These are phyloP conservation scores for Lucilia sericata DNA, from an alignment of 1,140 invertebrate genomes.

Conservation along the genomic window DNA sequence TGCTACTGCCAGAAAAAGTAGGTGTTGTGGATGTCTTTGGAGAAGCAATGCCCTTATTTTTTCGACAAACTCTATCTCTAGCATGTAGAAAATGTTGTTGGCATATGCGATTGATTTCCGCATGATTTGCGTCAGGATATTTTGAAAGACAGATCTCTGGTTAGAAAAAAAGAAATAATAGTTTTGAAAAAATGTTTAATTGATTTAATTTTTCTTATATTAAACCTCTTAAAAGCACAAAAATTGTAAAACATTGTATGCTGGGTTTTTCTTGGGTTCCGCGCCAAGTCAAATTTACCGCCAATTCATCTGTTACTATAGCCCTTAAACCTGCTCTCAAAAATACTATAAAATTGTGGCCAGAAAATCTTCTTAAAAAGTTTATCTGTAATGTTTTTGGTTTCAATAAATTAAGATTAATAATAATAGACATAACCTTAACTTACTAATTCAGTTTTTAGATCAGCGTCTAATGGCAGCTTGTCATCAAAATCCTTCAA, in stretches of 20 bases:
- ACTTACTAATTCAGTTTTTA: background rate
- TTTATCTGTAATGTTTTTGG: background rate
- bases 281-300: background rate
- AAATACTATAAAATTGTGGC: background rate
- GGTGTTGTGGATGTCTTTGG: no score
- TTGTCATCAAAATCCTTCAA: background rate
- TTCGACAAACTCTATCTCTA: background rate
- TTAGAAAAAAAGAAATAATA: background rate
- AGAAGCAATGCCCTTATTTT: no score
- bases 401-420: no score
- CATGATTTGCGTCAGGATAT: background rate
- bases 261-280: background rate
- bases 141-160: background rate
- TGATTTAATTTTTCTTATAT: background rate
- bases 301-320: background rate
- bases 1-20: no score
- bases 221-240: background rate
- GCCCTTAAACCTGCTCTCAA: background rate
- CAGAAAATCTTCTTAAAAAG: background rate
- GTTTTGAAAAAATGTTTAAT: background rate
- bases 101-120: background rate
- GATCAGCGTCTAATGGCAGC: background rate
- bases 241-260: background rate
- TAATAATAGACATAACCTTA: no score
- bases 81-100: conserved; percentile 3